These are phyloP conservation scores for Cyaniris semiargus DNA, from an alignment of 2,888 invertebrate species.

Conservation along the genomic window DNA sequence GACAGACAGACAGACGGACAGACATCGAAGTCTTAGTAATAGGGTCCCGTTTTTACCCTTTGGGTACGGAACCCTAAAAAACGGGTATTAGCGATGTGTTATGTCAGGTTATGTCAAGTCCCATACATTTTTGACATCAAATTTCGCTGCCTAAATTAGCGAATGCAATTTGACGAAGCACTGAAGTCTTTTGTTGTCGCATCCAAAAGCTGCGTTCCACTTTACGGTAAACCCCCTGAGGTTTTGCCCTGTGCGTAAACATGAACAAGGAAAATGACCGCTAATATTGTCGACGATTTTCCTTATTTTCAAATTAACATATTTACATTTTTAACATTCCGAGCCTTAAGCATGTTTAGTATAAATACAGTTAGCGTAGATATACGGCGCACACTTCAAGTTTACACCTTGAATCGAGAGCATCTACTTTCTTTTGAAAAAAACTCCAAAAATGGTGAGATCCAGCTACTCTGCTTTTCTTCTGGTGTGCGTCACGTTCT, in stretches of 20 bases:
- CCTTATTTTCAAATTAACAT: conserved; percentile 7
- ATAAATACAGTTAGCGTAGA: neutral
- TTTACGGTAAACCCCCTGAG: neutral
- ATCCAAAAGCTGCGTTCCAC: neutral
- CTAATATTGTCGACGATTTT: neutral
- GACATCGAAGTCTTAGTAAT: too few relatives aligned
- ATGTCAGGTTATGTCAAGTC: too few relatives aligned
- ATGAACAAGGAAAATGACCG: neutral
- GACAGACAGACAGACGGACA: too few relatives aligned
- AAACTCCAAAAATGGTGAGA: neutral
- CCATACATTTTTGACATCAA: too few relatives aligned
- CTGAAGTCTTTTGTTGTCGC: neutral
- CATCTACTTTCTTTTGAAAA: neutral
- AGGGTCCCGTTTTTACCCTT: too few relatives aligned
- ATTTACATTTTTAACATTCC: neutral
- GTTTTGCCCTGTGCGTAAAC: neutral
- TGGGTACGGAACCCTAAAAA: too few relatives aligned
- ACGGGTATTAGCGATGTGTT: too few relatives aligned
- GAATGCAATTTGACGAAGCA: neutral
- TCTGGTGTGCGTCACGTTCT: conserved; percentile 44
- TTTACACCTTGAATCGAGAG: neutral
- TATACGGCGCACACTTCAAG: conserved; percentile 6
- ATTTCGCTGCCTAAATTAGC: too few relatives aligned
- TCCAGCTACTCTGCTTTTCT: conserved; percentile 7
- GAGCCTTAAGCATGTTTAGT: neutral